Base-by-base conservation (phyloP, 2,113 vertebrate genomes). In the Triplophysa tibetana region DNA sequence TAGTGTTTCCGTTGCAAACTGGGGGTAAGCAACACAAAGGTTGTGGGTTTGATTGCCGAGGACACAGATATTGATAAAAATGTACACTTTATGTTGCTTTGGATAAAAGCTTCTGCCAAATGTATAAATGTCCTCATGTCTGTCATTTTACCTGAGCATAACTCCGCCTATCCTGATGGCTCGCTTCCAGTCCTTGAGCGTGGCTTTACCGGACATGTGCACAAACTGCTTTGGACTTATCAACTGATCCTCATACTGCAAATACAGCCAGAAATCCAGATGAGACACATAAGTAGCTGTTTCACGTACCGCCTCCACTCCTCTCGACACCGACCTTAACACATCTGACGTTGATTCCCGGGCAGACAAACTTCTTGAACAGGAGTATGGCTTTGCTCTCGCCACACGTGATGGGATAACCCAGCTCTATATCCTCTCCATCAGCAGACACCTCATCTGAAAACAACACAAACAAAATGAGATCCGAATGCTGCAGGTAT, bases 211-310 rank as follows among this genome's bases (percentile, higher is more conserved):
- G 84, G 97, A 97, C 86, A 99, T 91, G 87, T 98, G 96, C 84
- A 99, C 97, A 90, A 99, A 99, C 89, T 99, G 96, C 89, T 99
- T 99, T 0, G 97, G 97, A 85, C 97, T 99, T 85, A 99, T 99
- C 85, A 99, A 89, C 48, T 98, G 96, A 80, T 98, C 96, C 87
- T 97, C 96, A 89, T 96, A 99, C 97, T 99, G 85, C 11, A 85
- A 79, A 63, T 80, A 69, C 21, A 64, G 76, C 72, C 19, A 61
- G 60, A 29, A 50, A 29, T 52, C 2, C 54, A 73, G 41, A 70
- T 80, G 4, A n/a, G 63, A 70, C n/a, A 43, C 45, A 19, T 68
- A 8, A 23, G 38, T 11, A 33, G 61, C 33, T 65, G 38, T 17
- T 9, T 61, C 13, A 8, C 75, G 17, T 43, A 14, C 23, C 11